Conservation (phyloP, 1,140 invertebrate species). For the Bradynema listronoti region DNA sequence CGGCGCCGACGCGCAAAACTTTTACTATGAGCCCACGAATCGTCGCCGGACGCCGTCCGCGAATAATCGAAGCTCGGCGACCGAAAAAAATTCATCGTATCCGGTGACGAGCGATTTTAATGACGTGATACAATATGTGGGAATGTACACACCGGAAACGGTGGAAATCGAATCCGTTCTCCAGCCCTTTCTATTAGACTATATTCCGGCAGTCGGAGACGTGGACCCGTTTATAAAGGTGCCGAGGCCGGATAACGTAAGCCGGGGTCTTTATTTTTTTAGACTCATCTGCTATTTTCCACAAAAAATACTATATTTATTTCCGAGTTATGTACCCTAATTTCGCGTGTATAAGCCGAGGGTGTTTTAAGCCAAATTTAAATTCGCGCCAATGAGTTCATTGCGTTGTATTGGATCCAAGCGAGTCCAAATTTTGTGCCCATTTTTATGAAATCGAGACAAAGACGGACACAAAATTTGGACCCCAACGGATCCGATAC, state of each 20-base stretch:
- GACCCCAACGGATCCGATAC: no score
- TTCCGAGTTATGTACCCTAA: no score
- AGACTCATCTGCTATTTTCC: conserved; percentile 3
- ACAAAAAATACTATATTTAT: conserved; percentile 64
- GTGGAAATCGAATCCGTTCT: conserved; percentile 60
- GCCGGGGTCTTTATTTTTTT: neutral
- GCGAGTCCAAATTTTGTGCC: no score
- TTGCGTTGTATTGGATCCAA: no score
- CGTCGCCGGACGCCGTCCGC: neutral
- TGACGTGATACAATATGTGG: conserved; percentile 31
- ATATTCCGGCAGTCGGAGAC: conserved; percentile 91
- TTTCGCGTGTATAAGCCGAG: no score
- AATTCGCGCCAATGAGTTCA: no score
- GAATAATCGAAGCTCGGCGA: conserved; percentile 1
- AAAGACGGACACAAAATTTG: no score
- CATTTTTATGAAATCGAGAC: no score
- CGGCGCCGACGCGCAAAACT: conserved; percentile 3
- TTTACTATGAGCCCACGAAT: neutral
- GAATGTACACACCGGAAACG: conserved; percentile 26
- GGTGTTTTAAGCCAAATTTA: no score
- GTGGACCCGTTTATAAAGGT: conserved; percentile 93
- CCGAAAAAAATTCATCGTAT: conserved; percentile 9
- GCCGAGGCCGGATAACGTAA: conserved; percentile 46
- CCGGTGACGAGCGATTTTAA: conserved; percentile 35
- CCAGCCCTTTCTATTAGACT: conserved; percentile 89